phyloP scores from a whole-genome alignment of 2,797 vertebrate genomes.

The Megalops cyprinoides region DNA sequence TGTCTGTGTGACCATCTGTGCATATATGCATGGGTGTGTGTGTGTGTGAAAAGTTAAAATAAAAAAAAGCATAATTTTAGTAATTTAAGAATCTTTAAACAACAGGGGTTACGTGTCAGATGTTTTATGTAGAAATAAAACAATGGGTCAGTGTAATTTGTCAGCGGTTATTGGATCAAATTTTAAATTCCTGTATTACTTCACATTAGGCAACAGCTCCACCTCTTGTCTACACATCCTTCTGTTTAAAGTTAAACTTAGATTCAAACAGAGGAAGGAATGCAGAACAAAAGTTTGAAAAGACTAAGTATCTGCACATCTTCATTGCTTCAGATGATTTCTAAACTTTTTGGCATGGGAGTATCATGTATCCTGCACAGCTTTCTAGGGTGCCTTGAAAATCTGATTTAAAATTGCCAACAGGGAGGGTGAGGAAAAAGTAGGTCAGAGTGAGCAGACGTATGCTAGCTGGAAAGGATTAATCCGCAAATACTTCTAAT shows the following conservation, averaged over 20 bases:
- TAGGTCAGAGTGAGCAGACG: slow-evolving; percentile 29
- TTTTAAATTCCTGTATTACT: not conserved
- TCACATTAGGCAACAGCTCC: slow-evolving; percentile 58
- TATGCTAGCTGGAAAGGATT: slow-evolving; percentile 57
- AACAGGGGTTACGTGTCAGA: not conserved
- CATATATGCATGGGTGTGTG: too few relatives aligned
- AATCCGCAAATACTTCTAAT: slow-evolving; percentile 51
- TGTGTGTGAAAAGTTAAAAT: too few relatives aligned
- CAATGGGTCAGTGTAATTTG: not conserved
- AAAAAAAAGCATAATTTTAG: too few relatives aligned
- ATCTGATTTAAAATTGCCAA: slow-evolving; percentile 13
- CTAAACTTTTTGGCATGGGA: too few relatives aligned
- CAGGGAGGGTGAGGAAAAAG: slow-evolving; percentile 12
- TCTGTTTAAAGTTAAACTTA: not conserved
- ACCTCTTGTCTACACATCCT: slow-evolving; percentile 36
- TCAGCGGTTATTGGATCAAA: not conserved
- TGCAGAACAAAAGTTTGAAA: not conserved
- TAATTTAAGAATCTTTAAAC: not conserved
- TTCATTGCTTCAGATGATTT: not conserved
- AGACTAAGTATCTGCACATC: not conserved
- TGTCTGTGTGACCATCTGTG: too few relatives aligned
- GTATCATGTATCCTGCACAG: slow-evolving; percentile 20
- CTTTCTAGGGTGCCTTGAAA: not conserved
- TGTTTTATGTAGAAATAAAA: not conserved
- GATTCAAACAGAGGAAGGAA: not conserved